These are phyloP conservation scores for Hemibagrus guttatus DNA, from an alignment of 2,797 vertebrate genomes.

Conservation along the genomic window DNA sequence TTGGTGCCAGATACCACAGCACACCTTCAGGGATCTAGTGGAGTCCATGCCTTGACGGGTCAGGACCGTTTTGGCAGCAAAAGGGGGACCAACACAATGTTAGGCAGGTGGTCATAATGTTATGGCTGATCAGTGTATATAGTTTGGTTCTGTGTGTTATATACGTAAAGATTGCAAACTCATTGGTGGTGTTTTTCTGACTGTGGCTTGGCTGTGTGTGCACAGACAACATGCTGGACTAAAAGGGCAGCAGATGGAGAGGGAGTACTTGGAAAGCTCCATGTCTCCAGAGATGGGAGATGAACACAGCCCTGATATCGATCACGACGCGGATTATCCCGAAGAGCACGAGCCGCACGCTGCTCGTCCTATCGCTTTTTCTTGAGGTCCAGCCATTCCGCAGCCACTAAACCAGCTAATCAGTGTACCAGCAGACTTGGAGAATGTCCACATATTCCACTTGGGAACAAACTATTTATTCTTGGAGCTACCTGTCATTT, in stretches of 20 bases:
- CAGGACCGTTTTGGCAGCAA: too few relatives aligned
- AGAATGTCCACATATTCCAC: constrained; percentile 80
- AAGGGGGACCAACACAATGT: too few relatives aligned
- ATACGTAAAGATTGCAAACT: too few relatives aligned
- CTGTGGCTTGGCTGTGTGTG: neutral
- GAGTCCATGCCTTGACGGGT: too few relatives aligned
- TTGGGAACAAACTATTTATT: constrained; percentile 90
- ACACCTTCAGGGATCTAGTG: too few relatives aligned
- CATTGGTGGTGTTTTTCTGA: neutral
- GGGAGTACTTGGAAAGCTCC: constrained; percentile 89
- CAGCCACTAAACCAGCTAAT: constrained; percentile 79
- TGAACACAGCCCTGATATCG: constrained; percentile 89
- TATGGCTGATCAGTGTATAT: too few relatives aligned
- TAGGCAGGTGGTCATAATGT: too few relatives aligned
- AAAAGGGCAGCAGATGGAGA: constrained; percentile 93
- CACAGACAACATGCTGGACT: constrained; percentile 81
- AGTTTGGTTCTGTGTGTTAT: neutral
- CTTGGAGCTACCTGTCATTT: constrained; percentile 64
- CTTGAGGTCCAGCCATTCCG: constrained; percentile 74
- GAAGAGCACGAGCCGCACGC: constrained; percentile 85
- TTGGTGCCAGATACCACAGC: too few relatives aligned
- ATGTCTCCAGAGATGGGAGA: constrained; percentile 89
- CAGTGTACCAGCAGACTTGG: constrained; percentile 82
- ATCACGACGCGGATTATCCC: constrained; percentile 81
- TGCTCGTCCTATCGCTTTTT: constrained; percentile 73